A percentile compares a stretch with the other conserved stretches of the same genome.
phyloP scores from a whole-genome alignment of 30 jellyfish, hydroid and myxozoan genomes.

The Hydractinia echinata region DNA sequence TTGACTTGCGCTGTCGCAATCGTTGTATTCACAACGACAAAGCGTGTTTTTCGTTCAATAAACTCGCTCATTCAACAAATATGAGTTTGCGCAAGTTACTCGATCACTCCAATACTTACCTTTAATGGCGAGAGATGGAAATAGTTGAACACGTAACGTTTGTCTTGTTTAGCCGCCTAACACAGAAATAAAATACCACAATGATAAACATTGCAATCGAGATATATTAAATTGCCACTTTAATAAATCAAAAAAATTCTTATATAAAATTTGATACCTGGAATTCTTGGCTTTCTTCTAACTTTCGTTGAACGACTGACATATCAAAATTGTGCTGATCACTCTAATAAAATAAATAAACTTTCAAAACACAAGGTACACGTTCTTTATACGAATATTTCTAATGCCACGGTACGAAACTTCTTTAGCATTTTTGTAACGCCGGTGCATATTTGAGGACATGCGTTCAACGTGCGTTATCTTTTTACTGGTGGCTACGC shows the following conservation, averaged over 20 bases:
- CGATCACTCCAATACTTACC: slow-evolving; percentile 20
- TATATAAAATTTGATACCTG: slow-evolving; percentile 37
- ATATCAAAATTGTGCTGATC: slow-evolving; percentile 65
- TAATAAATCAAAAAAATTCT: background rate
- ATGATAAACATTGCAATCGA: no score
- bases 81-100: background rate
- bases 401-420: no score
- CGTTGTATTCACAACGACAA: no score
- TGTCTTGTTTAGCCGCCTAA: slow-evolving; percentile 88
- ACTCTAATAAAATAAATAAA: slow-evolving; percentile 36
- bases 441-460: no score
- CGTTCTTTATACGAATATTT: no score
- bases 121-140: slow-evolving; percentile 92
- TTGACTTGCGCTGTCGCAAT: no score
- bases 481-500: no score
- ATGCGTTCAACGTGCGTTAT: no score
- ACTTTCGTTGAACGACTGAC: slow-evolving; percentile 58
- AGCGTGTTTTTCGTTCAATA: background rate
- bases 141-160: slow-evolving; percentile 67
- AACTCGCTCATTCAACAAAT: background rate
- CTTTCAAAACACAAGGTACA: no score
- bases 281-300: slow-evolving; percentile 94
- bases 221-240: no score
- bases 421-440: no score
- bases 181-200: background rate